Evolutionary conservation across 1,140 invertebrate genomes (phyloP).

Genomic region (Drosophila aff.): DNA sequence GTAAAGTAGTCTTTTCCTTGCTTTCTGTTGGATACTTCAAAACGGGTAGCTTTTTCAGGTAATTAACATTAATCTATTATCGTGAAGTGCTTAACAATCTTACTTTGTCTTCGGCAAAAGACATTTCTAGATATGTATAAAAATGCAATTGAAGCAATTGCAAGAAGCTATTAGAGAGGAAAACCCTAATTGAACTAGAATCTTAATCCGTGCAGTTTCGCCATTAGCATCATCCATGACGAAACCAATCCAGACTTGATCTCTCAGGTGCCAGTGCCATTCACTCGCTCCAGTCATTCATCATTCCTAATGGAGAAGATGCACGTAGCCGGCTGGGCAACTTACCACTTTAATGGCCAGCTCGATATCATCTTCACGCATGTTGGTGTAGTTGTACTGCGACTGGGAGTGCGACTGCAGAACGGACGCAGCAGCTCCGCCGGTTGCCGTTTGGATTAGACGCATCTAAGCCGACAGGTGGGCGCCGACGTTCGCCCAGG

Average conservation of each 20-base stretch:
- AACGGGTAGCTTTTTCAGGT: conserved; percentile 1
- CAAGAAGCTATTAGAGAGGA: conserved; percentile 26
- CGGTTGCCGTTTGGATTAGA: conserved; percentile 79
- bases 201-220: conserved; percentile 27
- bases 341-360: conserved; percentile 93
- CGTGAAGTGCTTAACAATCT: neutral
- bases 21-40: conserved; percentile 13
- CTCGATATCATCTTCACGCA: conserved; percentile 97
- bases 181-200: conserved; percentile 35
- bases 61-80: neutral
- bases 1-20: too few relatives aligned
- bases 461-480: conserved; percentile 64
- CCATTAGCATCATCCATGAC: conserved; percentile 24
- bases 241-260: conserved; percentile 15
- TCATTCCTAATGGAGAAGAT: conserved; percentile 31
- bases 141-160: conserved; percentile 10
- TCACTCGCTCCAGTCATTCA: conserved; percentile 29
- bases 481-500: conserved; percentile 42
- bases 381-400: conserved; percentile 85
- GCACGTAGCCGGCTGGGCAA: conserved; percentile 16
- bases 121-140: neutral
- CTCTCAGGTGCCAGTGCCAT: conserved; percentile 15
- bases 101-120: neutral
- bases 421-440: conserved; percentile 73
- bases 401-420: conserved; percentile 71